Percentiles rank a stretch among this genome's conserved stretches.
These are phyloP conservation scores for Notarius lentiginosus DNA, from an alignment of 2,113 vertebrate genomes.

Conservation along the genomic window DNA sequence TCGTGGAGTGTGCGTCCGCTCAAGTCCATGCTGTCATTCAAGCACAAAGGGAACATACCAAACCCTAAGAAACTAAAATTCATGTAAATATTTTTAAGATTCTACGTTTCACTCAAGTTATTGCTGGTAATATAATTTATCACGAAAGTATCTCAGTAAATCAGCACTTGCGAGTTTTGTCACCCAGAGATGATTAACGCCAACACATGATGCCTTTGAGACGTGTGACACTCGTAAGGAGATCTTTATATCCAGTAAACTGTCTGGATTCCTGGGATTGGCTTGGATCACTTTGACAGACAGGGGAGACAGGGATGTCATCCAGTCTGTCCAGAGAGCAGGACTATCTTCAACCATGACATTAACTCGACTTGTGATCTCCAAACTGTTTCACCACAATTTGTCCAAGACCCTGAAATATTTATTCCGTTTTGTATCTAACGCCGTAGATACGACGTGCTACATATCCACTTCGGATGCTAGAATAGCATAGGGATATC, in stretches of 20 bases:
- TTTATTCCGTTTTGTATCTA: background rate
- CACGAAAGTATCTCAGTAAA: too few relatives aligned
- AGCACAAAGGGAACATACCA: too few relatives aligned
- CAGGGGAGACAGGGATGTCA: background rate
- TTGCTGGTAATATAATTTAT: too few relatives aligned
- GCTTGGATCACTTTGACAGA: background rate
- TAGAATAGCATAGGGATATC: background rate
- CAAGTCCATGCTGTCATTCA: too few relatives aligned
- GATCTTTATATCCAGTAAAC: background rate
- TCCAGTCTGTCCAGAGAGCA: background rate
- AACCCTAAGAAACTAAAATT: too few relatives aligned
- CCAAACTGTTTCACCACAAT: background rate
- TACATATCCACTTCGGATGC: background rate
- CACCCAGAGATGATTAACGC: background rate
- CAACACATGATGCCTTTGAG: background rate
- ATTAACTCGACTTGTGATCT: background rate
- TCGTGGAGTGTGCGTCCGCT: too few relatives aligned
- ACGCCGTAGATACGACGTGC: too few relatives aligned
- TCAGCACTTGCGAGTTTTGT: too few relatives aligned
- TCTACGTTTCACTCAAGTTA: too few relatives aligned
- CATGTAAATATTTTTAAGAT: too few relatives aligned
- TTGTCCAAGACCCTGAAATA: background rate
- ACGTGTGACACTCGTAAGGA: background rate
- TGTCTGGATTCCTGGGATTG: background rate
- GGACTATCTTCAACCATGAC: background rate